phyloP scores from a whole-genome alignment of 92 coral and sea anemone genomes.

The Umimayanthus chanpuru region DNA sequence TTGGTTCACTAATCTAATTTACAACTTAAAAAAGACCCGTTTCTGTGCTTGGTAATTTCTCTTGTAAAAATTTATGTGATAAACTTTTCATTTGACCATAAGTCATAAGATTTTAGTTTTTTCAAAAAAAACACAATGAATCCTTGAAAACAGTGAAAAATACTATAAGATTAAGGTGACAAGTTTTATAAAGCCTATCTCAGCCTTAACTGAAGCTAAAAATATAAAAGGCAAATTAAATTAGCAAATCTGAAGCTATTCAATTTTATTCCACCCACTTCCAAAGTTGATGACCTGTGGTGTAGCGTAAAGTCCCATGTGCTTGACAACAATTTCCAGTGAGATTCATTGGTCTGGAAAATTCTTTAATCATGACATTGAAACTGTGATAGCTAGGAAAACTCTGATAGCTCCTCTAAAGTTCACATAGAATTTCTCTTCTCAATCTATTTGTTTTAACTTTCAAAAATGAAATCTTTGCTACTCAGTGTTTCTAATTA shows the following conservation, averaged over 20 bases:
- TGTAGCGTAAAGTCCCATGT: neutral
- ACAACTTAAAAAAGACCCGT: no score
- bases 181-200: neutral
- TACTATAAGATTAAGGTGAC: no score
- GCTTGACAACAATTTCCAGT: neutral
- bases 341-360: conserved; percentile 38
- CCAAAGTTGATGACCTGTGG: neutral
- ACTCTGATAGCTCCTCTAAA: neutral
- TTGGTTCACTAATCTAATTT: no score
- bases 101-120: no score
- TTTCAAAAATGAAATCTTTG: neutral
- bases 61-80: no score
- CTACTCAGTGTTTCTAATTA: neutral
- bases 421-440: neutral
- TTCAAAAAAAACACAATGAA: no score
- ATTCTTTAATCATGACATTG: conserved; percentile 25
- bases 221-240: no score
- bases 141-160: no score
- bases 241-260: neutral
- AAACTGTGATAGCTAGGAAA: neutral
- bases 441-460: neutral
- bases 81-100: no score
- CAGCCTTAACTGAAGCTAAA: neutral
- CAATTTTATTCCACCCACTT: neutral
- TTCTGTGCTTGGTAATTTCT: no score